Percentiles rank a stretch among this genome's conserved stretches.
Conservation (phyloP, 2,888 invertebrate species). For the Aphelenchoides bicaudatus region DNA sequence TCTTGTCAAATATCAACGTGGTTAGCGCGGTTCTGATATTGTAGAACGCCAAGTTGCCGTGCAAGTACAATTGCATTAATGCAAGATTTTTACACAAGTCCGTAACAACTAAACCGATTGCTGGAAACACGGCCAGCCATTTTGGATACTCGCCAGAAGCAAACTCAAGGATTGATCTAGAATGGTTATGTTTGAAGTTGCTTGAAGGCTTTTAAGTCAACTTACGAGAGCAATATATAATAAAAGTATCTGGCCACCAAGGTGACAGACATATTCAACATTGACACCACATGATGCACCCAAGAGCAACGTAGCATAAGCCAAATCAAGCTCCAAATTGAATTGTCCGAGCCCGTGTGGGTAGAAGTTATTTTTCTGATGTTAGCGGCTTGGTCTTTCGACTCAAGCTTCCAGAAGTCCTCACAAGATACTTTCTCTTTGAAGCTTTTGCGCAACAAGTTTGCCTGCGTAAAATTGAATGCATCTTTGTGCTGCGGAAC, state of each 20-base stretch:
- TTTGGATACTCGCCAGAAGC: constrained; percentile 9
- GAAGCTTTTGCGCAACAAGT: neutral
- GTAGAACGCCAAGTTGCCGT: constrained; percentile 6
- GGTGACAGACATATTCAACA: neutral
- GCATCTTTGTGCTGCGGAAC: neutral
- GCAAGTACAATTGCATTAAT: neutral
- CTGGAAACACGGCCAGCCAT: neutral
- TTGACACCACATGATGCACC: neutral
- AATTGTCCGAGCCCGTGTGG: neutral
- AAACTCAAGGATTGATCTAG: neutral
- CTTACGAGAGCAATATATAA: constrained; percentile 11
- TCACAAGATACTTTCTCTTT: constrained; percentile 11
- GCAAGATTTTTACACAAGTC: neutral
- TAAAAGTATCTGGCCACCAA: neutral
- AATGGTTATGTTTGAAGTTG: neutral
- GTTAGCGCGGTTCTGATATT: constrained; percentile 21
- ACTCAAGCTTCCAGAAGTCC: constrained; percentile 26
- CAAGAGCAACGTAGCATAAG: constrained; percentile 1
- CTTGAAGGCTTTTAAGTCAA: neutral
- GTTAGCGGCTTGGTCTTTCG: neutral
- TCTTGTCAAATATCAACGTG: constrained; percentile 28
- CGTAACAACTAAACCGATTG: neutral
- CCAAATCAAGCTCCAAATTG: neutral
- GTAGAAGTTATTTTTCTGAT: neutral
- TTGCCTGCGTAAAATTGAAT: neutral